Conservation (phyloP, 2,113 vertebrate genomes). For the rat (Rattus norvegicus) region DNA sequence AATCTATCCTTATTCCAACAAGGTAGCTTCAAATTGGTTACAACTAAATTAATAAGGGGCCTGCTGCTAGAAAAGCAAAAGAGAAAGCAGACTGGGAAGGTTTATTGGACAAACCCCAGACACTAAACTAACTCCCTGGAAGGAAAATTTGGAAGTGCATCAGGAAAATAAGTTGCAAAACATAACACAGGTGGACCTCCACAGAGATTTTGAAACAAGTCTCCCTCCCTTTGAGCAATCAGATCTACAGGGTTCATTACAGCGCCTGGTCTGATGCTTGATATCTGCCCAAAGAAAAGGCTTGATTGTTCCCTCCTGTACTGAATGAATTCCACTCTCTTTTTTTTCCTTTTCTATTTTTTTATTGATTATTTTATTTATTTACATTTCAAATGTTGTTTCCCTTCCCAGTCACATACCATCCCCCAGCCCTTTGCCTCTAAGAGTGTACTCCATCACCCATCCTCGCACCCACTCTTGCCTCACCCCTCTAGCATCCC, state of each 20-base stretch:
- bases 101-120: neutral
- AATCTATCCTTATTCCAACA: neutral
- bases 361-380: no score
- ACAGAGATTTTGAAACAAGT: neutral
- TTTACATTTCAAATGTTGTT: no score
- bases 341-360: no score
- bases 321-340: neutral
- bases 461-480: no score
- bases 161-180: neutral
- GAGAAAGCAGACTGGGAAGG: neutral
- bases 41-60: neutral
- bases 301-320: neutral
- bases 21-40: neutral
- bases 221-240: neutral
- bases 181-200: neutral
- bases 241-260: neutral
- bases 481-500: no score
- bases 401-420: no score
- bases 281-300: neutral
- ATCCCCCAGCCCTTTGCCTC: no score
- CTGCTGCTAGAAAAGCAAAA: neutral
- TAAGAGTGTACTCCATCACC: no score
- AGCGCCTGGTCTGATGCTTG: neutral
- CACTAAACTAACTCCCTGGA: neutral
- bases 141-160: neutral